Percentiles rank a stretch among this genome's conserved stretches.
Evolutionary conservation across 2,888 invertebrate species (phyloP).

Genomic region (Torymus texanus): DNA sequence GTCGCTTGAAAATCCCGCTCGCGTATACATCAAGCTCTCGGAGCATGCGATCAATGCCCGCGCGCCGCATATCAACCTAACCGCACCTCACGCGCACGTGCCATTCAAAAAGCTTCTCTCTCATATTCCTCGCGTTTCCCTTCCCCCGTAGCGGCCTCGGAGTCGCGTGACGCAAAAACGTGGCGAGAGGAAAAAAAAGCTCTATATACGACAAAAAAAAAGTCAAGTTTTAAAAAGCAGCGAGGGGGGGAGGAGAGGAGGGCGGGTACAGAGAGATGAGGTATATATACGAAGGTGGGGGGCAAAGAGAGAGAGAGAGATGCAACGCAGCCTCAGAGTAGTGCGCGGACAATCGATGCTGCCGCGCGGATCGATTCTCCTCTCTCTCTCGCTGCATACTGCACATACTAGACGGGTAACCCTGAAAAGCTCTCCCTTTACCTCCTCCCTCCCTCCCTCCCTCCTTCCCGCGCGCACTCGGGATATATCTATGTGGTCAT

Average conservation of each 20-base stretch:
- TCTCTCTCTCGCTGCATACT: background rate
- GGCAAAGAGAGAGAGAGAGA: background rate
- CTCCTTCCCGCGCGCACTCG: too few relatives aligned
- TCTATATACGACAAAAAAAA: background rate
- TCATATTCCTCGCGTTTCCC: too few relatives aligned
- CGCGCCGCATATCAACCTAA: too few relatives aligned
- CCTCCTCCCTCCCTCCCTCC: too few relatives aligned
- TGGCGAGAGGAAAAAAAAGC: background rate
- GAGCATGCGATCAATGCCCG: background rate
- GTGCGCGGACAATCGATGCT: conserved; percentile 30
- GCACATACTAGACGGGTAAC: too few relatives aligned
- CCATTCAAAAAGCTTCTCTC: background rate
- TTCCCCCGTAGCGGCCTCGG: too few relatives aligned
- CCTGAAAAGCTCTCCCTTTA: too few relatives aligned
- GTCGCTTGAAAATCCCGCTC: background rate
- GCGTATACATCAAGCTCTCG: too few relatives aligned
- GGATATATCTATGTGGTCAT: too few relatives aligned
- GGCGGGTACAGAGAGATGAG: background rate
- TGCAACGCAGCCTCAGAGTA: background rate
- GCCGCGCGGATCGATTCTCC: conserved; percentile 37
- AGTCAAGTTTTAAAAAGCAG: background rate
- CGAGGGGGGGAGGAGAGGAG: background rate
- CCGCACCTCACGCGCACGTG: conserved; percentile 10
- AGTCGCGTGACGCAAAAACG: too few relatives aligned
- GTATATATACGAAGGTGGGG: too few relatives aligned